These are phyloP conservation scores for Trichogramma pretiosum DNA, from an alignment of 1,140 invertebrate species.

Conservation along the genomic window DNA sequence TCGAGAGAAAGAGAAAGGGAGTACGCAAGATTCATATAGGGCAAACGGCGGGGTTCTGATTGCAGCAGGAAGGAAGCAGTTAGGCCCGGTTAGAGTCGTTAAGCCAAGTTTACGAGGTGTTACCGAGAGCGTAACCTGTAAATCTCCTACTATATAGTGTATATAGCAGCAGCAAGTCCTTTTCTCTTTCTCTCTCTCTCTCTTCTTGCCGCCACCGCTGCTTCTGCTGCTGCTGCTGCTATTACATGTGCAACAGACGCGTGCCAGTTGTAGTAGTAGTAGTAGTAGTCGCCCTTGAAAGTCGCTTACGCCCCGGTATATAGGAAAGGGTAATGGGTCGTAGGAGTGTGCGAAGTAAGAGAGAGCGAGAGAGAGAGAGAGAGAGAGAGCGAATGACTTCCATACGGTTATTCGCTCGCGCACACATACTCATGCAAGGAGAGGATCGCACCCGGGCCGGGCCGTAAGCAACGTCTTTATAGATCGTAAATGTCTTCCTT, in stretches of 20 bases:
- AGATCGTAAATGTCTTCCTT: constrained; percentile 49
- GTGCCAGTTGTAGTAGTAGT: too few species aligned
- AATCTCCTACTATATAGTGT: too few species aligned
- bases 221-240: background rate
- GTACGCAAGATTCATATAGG: background rate
- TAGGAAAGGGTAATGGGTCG: constrained; percentile 44
- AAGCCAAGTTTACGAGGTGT: constrained; percentile 49
- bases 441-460: constrained; percentile 17
- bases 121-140: constrained; percentile 46
- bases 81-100: constrained; percentile 47
- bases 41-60: constrained; percentile 38
- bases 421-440: too few species aligned
- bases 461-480: constrained; percentile 39
- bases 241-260: constrained; percentile 30
- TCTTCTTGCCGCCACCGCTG: background rate
- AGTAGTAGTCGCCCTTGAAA: constrained; percentile 45
- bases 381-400: too few species aligned
- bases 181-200: constrained; percentile 9
- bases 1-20: background rate
- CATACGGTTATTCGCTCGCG: too few species aligned
- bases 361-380: too few species aligned
- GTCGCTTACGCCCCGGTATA: too few species aligned
- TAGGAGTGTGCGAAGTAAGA: constrained; percentile 29
- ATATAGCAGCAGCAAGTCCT: constrained; percentile 25
- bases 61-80: constrained; percentile 46